Evolutionary conservation across 2,113 vertebrate genomes (phyloP), one percentile per base, ranked within the genome.

Genomic region (Alethe diademata): DNA sequence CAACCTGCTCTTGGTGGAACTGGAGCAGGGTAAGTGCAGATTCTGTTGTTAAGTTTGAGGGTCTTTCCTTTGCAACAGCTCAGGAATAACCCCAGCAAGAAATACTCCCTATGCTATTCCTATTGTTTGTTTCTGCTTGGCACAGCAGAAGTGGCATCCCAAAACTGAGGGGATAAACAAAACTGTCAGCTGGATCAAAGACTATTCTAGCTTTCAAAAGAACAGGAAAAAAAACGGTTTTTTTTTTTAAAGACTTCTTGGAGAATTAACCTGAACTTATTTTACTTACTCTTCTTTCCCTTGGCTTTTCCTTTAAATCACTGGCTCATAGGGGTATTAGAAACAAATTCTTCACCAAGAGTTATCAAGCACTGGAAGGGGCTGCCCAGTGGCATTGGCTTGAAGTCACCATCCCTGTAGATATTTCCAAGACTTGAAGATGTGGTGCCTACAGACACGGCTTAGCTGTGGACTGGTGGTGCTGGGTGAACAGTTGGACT

Each of bases 1-100:
- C 35, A 60, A 15, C 4, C 36, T 0, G 0, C 35, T 50, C 12
- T n/a, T 53, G n/a, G 35, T 22, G 18, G 45, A 87, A 56, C 22
- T 8, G 36, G 10, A 54, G 26, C 22, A 38, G 16, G 10, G 23
- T 15, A 25, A 50, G 19, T 0, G 0, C 5, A 33, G 36, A 33
- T 23, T 25, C 19, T 19, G 8, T 19, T 4, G 2, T 11, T 10
- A 71, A 40, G 10, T 56, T 12, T 11, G 20, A 65, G 48, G 48
- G 50, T 35, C 14, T 42, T 45, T 62, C 22, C 48, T 38, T 60
- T 50, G 40, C 79, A 73, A 73, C 74, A n/a, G 43, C 19, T 67
- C 16, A 54, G 33, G 25, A 88, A 33, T 10, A 50, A 58, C 18
- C 9, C 29, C 45, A 57, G 40, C 29, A 81, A 57, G n/a, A 85